Conservation (phyloP, 2,888 invertebrate genomes). For the Melieria omissa region DNA sequence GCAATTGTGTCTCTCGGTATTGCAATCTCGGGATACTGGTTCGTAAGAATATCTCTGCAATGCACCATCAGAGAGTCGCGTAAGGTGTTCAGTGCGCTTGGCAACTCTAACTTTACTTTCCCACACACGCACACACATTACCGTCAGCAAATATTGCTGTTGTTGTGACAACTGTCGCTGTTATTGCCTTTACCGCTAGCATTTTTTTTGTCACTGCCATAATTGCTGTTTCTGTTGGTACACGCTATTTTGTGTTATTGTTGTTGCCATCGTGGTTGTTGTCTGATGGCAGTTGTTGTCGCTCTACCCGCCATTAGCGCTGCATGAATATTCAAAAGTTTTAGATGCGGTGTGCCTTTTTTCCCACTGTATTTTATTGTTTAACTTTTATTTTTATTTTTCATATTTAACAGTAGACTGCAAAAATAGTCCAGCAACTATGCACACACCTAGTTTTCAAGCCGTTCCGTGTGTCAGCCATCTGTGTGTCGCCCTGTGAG, state of each 20-base stretch:
- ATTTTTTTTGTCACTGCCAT: slow-evolving; percentile 3
- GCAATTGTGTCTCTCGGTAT: too few species aligned
- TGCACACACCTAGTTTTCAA: background rate
- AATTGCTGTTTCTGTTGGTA: background rate
- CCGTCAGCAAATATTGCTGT: slow-evolving; percentile 24
- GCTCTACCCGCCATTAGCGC: slow-evolving; percentile 35
- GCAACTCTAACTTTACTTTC: background rate
- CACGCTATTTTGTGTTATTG: background rate
- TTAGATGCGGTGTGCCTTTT: slow-evolving; percentile 21
- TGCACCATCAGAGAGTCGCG: too few species aligned
- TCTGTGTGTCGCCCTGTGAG: background rate
- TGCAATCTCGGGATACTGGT: too few species aligned
- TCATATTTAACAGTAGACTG: background rate
- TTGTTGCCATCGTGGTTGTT: slow-evolving; percentile 5
- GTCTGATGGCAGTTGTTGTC: background rate
- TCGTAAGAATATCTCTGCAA: too few species aligned
- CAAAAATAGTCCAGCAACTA: too few species aligned
- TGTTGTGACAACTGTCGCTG: slow-evolving; percentile 14
- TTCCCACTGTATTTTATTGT: slow-evolving; percentile 8
- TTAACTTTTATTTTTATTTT: slow-evolving; percentile 17
- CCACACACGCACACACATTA: slow-evolving; percentile 7
- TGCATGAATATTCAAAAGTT: slow-evolving; percentile 59
- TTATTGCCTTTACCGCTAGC: background rate
- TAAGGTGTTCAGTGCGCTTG: background rate
- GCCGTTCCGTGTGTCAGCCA: background rate